Evolutionary conservation across 2,113 vertebrate genomes (phyloP).

Genomic region (Mesocricetus auratus): DNA sequence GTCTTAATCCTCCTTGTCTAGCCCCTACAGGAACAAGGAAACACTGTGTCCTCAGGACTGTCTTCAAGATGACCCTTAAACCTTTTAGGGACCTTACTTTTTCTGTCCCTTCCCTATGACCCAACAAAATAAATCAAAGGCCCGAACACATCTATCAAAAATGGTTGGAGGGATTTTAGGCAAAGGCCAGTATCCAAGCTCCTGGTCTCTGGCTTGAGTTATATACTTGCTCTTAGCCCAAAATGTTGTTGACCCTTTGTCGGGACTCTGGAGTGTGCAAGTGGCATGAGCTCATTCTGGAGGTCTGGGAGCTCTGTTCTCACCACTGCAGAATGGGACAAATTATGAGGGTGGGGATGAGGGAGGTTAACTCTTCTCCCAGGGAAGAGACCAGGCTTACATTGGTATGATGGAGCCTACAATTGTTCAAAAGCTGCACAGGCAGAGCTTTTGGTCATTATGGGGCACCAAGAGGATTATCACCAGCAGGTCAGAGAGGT

Average conservation of each 20-base stretch:
- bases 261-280: constrained; percentile 54
- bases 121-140: neutral
- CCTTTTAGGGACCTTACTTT: neutral
- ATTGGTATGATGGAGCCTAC: neutral
- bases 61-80: neutral
- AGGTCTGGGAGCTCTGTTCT: constrained; percentile 67
- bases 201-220: neutral
- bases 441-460: neutral
- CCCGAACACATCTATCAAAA: neutral
- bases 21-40: neutral
- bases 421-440: neutral
- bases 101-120: neutral
- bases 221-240: neutral
- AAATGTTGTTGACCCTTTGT: constrained; percentile 55
- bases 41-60: constrained; percentile 56
- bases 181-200: neutral
- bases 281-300: constrained; percentile 78
- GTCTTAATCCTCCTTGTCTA: neutral
- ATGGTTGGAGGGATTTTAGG: neutral
- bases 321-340: constrained; percentile 76
- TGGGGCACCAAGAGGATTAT: neutral
- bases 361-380: constrained; percentile 75
- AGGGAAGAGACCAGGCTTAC: neutral
- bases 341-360: constrained; percentile 68
- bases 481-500: neutral